phyloP scores from a whole-genome alignment of 2,888 invertebrate genomes.

The Apomyelois bistriatella region DNA sequence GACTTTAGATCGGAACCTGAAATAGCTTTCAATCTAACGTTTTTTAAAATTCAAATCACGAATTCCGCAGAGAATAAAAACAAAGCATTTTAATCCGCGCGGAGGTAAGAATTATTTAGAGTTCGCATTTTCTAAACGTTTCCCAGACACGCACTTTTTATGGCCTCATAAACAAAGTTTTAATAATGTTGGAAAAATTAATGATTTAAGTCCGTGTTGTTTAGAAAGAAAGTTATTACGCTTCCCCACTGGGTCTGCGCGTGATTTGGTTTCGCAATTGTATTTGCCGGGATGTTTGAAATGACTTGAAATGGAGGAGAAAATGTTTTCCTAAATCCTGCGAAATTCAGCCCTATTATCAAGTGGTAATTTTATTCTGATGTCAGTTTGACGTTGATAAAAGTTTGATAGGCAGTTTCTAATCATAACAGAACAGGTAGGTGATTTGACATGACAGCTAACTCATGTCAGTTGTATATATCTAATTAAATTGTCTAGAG shows the following conservation, averaged over 20 bases:
- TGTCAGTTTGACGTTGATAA: too few species aligned
- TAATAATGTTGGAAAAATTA: conserved; percentile 12
- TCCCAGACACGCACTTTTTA: conserved; percentile 5
- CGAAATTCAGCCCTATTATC: too few species aligned
- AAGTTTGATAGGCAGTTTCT: too few species aligned
- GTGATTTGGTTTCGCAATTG: conserved; percentile 12
- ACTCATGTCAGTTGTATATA: too few species aligned
- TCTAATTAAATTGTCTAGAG: too few species aligned
- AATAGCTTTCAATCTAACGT: not conserved
- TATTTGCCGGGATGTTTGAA: not conserved
- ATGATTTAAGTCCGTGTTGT: conserved; percentile 12
- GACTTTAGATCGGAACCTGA: too few species aligned
- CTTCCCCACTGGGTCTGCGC: not conserved
- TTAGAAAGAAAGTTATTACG: conserved; percentile 3
- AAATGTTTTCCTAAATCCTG: not conserved
- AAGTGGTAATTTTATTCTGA: too few species aligned
- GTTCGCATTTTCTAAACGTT: not conserved
- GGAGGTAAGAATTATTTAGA: not conserved
- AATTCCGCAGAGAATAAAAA: not conserved
- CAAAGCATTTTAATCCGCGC: not conserved
- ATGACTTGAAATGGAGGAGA: not conserved
- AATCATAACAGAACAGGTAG: too few species aligned
- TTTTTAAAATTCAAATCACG: not conserved
- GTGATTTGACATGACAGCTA: too few species aligned
- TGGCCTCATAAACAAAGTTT: conserved; percentile 14